Evolutionary conservation across 2,113 vertebrate species (phyloP).

Genomic region (Crotalus helleri): DNA sequence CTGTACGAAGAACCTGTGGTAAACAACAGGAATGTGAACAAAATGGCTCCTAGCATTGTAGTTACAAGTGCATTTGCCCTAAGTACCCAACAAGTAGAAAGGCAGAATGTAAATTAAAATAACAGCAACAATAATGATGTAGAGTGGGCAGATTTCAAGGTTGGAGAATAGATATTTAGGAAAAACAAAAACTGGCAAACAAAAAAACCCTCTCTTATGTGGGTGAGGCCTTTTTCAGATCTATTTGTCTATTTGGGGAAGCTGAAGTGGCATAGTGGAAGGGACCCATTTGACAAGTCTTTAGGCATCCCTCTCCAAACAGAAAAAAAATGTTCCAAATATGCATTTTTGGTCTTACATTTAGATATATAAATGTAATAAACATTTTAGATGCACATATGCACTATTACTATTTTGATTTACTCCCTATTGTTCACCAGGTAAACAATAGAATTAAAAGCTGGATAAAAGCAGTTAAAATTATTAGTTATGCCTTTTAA

Average conservation of each 20-base stretch:
- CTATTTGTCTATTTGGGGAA: neutral
- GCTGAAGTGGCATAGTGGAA: neutral
- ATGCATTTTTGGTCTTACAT: neutral
- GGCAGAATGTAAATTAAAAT: neutral
- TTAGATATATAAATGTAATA: neutral
- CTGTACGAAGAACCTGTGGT: slow-evolving; percentile 38
- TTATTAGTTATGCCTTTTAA: neutral
- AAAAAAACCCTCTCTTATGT: neutral
- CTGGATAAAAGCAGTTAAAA: neutral
- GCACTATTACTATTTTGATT: neutral
- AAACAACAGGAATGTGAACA: neutral
- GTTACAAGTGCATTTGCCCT: neutral
- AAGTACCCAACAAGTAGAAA: neutral
- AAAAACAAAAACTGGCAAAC: neutral
- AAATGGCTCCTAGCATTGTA: neutral
- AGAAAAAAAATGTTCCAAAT: neutral
- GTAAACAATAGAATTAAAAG: neutral
- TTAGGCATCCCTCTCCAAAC: neutral
- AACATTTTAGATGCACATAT: neutral
- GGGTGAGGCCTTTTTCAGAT: neutral
- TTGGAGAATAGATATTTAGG: neutral
- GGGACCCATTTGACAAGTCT: neutral
- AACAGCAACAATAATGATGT: neutral
- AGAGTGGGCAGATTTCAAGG: neutral
- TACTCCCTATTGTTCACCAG: neutral